These are phyloP conservation scores for Oostethus manadensis DNA, from an alignment of 2,113 vertebrate genomes.

Conservation along the genomic window DNA sequence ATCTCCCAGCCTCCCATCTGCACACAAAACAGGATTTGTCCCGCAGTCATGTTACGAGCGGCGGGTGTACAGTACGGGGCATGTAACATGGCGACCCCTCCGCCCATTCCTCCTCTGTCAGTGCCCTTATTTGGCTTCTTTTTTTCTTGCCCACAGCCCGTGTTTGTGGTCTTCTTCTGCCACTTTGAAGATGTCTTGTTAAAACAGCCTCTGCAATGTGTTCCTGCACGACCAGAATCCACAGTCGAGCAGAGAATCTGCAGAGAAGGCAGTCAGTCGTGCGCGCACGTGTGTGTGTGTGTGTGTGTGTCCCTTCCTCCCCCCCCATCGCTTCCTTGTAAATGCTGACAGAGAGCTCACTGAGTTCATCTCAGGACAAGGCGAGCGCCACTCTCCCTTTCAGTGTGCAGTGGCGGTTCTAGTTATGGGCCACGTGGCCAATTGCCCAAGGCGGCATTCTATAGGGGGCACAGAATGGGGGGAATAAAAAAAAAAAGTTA, in stretches of 20 bases:
- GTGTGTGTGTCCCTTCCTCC: slow-evolving; percentile 4
- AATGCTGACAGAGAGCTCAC: slow-evolving; percentile 71
- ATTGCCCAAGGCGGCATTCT: no score
- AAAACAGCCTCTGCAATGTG: slow-evolving; percentile 23
- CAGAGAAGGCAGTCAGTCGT: slow-evolving; percentile 36
- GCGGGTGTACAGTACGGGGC: slow-evolving; percentile 5
- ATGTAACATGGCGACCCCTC: slow-evolving; percentile 15
- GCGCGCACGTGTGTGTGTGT: slow-evolving; percentile 23
- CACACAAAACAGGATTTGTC: slow-evolving; percentile 10
- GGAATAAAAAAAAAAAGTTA: no score
- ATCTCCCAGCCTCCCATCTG: background rate
- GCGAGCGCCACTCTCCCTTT: slow-evolving; percentile 75
- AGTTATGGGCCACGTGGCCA: no score
- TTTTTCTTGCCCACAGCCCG: slow-evolving; percentile 19
- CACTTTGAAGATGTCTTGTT: slow-evolving; percentile 40
- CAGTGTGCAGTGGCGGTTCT: no score
- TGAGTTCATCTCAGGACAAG: slow-evolving; percentile 84
- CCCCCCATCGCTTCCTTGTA: slow-evolving; percentile 57
- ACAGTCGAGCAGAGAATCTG: slow-evolving; percentile 47
- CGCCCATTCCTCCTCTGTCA: background rate
- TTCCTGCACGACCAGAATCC: slow-evolving; percentile 62
- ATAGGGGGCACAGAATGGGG: no score
- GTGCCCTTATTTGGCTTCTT: slow-evolving; percentile 6
- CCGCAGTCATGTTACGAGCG: background rate
- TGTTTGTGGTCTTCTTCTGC: slow-evolving; percentile 25